These are phyloP conservation scores for Emydoidea blandingii DNA, from an alignment of 2,797 vertebrate species.

Conservation along the genomic window DNA sequence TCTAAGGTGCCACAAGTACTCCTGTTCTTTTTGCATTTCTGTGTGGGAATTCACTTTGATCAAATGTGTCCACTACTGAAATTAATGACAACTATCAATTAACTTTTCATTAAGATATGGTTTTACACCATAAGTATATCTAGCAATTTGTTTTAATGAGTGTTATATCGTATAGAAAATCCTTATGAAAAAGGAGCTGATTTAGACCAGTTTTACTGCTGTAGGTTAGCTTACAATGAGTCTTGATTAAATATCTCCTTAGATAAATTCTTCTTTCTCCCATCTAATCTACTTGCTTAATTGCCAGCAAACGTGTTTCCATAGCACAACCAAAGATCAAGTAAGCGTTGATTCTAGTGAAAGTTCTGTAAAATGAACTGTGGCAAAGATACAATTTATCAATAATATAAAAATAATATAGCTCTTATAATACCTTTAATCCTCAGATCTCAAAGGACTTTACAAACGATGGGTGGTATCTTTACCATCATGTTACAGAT, in stretches of 20 bases:
- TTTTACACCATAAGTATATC: not conserved
- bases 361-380: not conserved
- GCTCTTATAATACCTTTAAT: not conserved
- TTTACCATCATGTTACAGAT: not conserved
- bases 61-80: not conserved
- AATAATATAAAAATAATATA: not conserved
- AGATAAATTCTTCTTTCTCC: not conserved
- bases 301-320: not conserved
- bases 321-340: not conserved
- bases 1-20: too few species aligned
- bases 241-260: not conserved
- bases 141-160: not conserved
- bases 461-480: not conserved
- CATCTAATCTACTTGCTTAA: not conserved
- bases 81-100: not conserved
- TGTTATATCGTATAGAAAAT: not conserved
- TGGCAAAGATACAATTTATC: not conserved
- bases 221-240: not conserved
- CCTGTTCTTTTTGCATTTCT: not conserved
- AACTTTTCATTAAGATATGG: not conserved
- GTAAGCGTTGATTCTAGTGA: not conserved
- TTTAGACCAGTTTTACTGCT: conserved; percentile 1
- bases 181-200: not conserved
- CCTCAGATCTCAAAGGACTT: not conserved
- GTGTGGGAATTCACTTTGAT: not conserved